A percentile compares a stretch with the other conserved stretches of the same genome.
Conservation (phyloP, 2,888 invertebrate species). For the Cremastinae sp. region DNA sequence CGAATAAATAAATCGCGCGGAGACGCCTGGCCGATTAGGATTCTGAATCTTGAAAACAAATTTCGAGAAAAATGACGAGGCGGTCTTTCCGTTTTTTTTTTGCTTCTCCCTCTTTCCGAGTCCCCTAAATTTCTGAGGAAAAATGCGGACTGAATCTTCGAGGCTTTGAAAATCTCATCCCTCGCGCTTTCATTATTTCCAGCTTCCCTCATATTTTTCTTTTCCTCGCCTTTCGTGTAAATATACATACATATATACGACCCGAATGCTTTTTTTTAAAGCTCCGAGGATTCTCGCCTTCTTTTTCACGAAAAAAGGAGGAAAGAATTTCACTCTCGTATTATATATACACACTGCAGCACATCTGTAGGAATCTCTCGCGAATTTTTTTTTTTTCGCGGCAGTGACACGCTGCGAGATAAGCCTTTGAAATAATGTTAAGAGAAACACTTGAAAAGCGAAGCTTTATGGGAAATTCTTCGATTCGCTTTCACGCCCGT, state of each 20-base stretch:
- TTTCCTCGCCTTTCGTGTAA: constrained; percentile 22
- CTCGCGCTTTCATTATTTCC: neutral
- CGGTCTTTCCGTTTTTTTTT: constrained; percentile 50
- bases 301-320: constrained; percentile 5
- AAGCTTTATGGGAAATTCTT: constrained; percentile 7
- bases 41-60: constrained; percentile 46
- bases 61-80: constrained; percentile 62
- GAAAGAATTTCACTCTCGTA: constrained; percentile 11
- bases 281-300: constrained; percentile 17
- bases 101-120: constrained; percentile 4
- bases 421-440: constrained; percentile 55
- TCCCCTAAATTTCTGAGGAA: constrained; percentile 13
- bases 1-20: neutral
- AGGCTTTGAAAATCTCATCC: constrained; percentile 21
- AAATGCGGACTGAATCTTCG: constrained; percentile 1
- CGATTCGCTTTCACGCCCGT: constrained; percentile 38
- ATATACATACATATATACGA: too few relatives aligned
- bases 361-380: too few relatives aligned
- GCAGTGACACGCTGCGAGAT: constrained; percentile 44
- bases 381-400: constrained; percentile 13
- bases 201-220: constrained; percentile 28
- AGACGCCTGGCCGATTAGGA: constrained; percentile 2
- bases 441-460: constrained; percentile 52
- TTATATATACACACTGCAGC: constrained; percentile 27
- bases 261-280: constrained; percentile 24